Base-by-base conservation (phyloP, 2,888 invertebrate genomes). In the Pristionchus fissidentatus region DNA sequence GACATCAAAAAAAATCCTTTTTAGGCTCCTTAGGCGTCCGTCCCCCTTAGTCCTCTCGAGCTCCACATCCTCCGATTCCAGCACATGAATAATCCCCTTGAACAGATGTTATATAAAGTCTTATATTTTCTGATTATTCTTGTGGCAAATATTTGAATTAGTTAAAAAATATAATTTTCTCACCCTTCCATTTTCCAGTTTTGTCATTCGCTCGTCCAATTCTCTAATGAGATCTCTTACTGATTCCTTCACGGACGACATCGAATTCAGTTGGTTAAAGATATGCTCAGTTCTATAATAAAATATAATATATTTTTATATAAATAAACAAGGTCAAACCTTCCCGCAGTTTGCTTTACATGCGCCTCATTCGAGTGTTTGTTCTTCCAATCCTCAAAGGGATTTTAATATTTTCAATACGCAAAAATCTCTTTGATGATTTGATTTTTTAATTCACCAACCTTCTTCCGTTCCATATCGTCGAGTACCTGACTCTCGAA, bases 401-500 rank as follows among this genome's bases (percentile, higher is more conserved):
- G n/a, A n/a, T n/a, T n/a, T n/a, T n/a, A n/a, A n/a, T n/a, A n/a
- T n/a, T n/a, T n/a, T 3, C 1, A 22, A 38, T 19, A 1, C 35
- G 7, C n/a, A 5, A 62, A 35, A 26, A 29, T 29, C 1, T 62
- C 0, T 29, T 13, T 62, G 1, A 1, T 0, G 1, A 32, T 2
- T 13, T n/a, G 8, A n/a, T 10, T n/a, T n/a, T n/a, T 4, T 38
- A 32, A 8, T 29, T 15, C 3, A 38, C 70, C 10, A 0, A 70
- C 70, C 70, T 70, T 70, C 26, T 62, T 62, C 80, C 62, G 41
- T 3, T 62, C 60, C 80, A 35, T 57, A 49, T 81, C 80, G 13
- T 81, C 80, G 10, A 81, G n/a, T 2, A 41, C 41, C 46, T 81
- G 46, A 46, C 46, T 46, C 46, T 81, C 80, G 32, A 81, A 81